Conservation (phyloP, 1,140 invertebrate genomes). For the Subanguina moxae region DNA sequence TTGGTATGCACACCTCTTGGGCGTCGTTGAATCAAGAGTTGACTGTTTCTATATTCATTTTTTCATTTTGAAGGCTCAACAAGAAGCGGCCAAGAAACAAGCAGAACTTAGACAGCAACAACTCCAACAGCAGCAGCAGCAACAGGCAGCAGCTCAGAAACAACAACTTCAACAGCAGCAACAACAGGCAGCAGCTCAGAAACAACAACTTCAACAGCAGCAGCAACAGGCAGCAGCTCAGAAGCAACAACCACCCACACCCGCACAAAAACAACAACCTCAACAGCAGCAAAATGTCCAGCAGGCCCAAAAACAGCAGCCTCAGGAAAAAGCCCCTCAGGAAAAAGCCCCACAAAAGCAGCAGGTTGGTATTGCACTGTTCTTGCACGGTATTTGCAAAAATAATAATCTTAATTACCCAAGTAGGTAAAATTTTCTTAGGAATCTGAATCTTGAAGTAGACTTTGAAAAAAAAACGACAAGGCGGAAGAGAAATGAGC, state of each 20-base stretch:
- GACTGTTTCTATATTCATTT: no score
- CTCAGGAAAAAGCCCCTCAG: not conserved
- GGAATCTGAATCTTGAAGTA: no score
- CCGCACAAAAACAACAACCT: no score
- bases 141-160: conserved; percentile 17
- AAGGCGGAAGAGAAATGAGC: no score
- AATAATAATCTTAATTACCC: no score
- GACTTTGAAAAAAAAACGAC: no score
- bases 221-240: not conserved
- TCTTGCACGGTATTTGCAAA: no score
- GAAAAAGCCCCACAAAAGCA: not conserved
- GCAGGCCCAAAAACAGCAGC: not conserved
- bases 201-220: not conserved
- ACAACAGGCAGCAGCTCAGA: not conserved
- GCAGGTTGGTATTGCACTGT: no score
- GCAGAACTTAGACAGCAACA: conserved; percentile 9
- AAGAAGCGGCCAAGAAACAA: conserved; percentile 17
- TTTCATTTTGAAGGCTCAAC: conserved; percentile 11
- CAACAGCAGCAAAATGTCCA: no score
- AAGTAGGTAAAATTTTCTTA: no score
- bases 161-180: not conserved
- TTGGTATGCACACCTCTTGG: no score
- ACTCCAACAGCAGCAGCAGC: conserved; percentile 8
- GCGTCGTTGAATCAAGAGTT: no score
- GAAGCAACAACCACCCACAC: not conserved